phyloP scores from a whole-genome alignment of 2,888 invertebrate genomes.

The Hyposoter didymator region DNA sequence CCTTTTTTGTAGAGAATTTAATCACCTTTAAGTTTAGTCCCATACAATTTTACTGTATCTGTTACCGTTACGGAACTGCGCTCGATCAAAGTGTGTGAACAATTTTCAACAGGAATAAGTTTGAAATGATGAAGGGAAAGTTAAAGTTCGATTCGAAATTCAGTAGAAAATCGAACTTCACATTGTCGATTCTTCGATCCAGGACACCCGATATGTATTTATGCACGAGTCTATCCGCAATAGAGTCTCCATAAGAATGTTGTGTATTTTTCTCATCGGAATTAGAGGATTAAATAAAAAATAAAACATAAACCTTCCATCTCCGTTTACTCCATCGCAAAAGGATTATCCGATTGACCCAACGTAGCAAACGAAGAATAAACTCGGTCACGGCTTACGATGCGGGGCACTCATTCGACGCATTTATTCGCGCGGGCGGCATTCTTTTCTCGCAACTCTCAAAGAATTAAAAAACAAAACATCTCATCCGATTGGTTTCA shows the following conservation, averaged over 20 bases:
- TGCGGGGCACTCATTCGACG: slow-evolving; percentile 32
- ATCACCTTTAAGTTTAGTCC: neutral
- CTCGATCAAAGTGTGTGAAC: neutral
- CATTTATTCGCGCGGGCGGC: slow-evolving; percentile 46
- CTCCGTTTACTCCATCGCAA: slow-evolving; percentile 48
- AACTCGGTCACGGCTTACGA: slow-evolving; percentile 66
- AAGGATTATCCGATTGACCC: slow-evolving; percentile 66
- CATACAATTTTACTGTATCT: neutral
- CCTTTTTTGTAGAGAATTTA: neutral
- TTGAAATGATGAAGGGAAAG: neutral
- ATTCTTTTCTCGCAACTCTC: slow-evolving; percentile 51
- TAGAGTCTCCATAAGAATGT: slow-evolving; percentile 21
- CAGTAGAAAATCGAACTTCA: neutral
- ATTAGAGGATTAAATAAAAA: slow-evolving; percentile 12
- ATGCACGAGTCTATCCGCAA: neutral
- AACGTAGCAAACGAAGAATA: slow-evolving; percentile 48
- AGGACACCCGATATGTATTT: neutral
- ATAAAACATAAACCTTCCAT: slow-evolving; percentile 44
- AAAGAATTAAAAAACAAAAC: slow-evolving; percentile 28
- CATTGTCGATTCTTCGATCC: neutral
- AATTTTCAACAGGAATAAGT: neutral
- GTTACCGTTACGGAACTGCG: neutral
- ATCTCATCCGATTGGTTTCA: slow-evolving; percentile 20
- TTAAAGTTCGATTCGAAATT: neutral
- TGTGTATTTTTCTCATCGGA: slow-evolving; percentile 39